Evolutionary conservation across 2,888 invertebrate species (phyloP), one percentile per base, ranked within the genome.

Genomic region (Octodonta nipae): DNA sequence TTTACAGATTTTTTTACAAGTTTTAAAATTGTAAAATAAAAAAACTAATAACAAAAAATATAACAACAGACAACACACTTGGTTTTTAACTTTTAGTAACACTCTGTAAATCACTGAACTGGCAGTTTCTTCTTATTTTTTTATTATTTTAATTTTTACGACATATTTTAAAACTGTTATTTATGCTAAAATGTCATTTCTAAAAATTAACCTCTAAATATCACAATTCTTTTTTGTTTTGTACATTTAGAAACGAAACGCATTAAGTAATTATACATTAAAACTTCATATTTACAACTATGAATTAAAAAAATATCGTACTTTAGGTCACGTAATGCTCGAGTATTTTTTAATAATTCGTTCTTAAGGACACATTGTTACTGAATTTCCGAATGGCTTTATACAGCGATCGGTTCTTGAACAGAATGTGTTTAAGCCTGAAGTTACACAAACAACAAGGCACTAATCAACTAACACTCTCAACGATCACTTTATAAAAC

Each of bases 161-260:
- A 40, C 42, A 40, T 33, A 17, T 29, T 38, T 38, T 36, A 28
- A 32, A 37, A 35, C 28, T 26, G 25, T 36, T 25, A 3, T 36
- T 35, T 32, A 35, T 37, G 33, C 34, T 42, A 38, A 33, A 29
- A 36, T 34, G 38, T 37, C 35, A 29, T 29, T 28, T 39, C 34
- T 41, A 37, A 37, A 47, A 45, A 49, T 48, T 49, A 49, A 51
- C 46, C 37, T 45, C 50, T 51, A 51, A 43, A 41, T 52, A 52
- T 52, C 52, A 52, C 52, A 52, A 45, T 51, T n/a, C n/a, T n/a
- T 43, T 41, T 40, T 41, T 45, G 30, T 49, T 41, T 47, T 47
- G 45, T 47, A 47, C 47, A 47, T 41, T 40, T 44, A 47, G 43
- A 44, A 43, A 29, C 27, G 30, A 31, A 26, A 20, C 31, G 30